Conservation (phyloP, 2,113 vertebrate genomes). For the Acrocephalus kingi region DNA sequence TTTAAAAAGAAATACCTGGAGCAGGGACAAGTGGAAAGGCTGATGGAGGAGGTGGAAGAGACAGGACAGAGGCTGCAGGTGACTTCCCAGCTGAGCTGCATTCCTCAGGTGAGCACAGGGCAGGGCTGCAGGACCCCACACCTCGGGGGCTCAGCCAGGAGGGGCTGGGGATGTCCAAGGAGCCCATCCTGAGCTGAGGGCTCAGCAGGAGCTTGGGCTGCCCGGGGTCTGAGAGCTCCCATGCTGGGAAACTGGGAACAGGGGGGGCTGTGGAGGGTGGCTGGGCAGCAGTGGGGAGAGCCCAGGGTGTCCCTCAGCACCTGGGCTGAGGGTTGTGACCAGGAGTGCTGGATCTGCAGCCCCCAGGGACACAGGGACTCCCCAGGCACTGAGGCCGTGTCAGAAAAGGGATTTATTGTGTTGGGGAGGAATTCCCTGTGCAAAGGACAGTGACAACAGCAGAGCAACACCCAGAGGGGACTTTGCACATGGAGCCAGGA, state of each 20-base stretch:
- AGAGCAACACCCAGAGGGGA: background rate
- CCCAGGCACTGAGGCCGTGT: background rate
- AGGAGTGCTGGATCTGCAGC: background rate
- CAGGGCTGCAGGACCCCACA: background rate
- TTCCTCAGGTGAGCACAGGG: background rate
- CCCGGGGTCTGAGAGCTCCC: background rate
- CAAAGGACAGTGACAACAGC: background rate
- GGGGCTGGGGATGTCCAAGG: background rate
- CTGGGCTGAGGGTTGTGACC: background rate
- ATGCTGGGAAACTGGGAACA: background rate
- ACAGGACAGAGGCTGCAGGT: background rate
- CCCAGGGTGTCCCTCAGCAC: background rate
- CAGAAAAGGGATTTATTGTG: background rate
- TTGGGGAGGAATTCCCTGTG: background rate
- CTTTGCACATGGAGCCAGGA: background rate
- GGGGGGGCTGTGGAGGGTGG: background rate
- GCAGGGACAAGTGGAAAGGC: background rate
- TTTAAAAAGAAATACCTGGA: background rate
- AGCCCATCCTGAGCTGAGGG: background rate
- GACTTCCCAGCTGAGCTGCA: background rate
- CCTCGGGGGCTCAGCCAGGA: background rate
- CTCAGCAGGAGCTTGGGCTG: background rate
- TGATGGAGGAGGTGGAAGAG: background rate
- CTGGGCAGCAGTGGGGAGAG: accelerated
- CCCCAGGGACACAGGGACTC: background rate